Conservation (phyloP, 1,140 invertebrate genomes). For the Formica exsecta region DNA sequence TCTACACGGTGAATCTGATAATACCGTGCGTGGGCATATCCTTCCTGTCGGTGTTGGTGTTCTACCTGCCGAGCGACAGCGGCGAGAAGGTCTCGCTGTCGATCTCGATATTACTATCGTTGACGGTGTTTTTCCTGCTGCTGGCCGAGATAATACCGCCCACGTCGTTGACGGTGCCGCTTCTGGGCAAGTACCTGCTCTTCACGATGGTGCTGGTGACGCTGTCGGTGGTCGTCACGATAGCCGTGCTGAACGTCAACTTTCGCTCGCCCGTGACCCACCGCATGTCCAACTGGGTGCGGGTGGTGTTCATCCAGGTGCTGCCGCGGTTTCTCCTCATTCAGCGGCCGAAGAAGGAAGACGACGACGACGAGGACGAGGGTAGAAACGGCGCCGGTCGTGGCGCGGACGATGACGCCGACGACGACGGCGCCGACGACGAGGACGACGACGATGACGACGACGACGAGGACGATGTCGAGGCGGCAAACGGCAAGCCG, state of each 20-base stretch:
- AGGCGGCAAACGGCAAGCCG: constrained; percentile 86
- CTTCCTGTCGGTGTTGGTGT: constrained; percentile 98
- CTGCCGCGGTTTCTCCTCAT: constrained; percentile 95
- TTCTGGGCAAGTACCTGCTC: constrained; percentile 99
- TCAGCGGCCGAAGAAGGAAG: constrained; percentile 92
- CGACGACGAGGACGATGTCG: constrained; percentile 87
- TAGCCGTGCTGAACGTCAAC: constrained; percentile 99
- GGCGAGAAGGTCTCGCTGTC: constrained; percentile 99
- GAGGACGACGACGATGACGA: constrained; percentile 87
- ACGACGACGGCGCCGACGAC: constrained; percentile 88
- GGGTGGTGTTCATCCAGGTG: constrained; percentile 95
- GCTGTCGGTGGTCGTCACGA: constrained; percentile 98
- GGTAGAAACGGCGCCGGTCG: constrained; percentile 88
- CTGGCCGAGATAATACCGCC: constrained; percentile 99
- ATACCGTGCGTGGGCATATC: constrained; percentile 98
- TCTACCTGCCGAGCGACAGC: constrained; percentile 99
- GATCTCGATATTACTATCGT: constrained; percentile 98
- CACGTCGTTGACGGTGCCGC: constrained; percentile 98
- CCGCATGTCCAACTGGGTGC: constrained; percentile 96
- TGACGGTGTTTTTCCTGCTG: constrained; percentile 99
- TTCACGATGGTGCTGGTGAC: constrained; percentile 99
- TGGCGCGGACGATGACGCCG: constrained; percentile 90
- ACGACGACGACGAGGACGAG: constrained; percentile 88
- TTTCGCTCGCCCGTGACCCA: constrained; percentile 99
- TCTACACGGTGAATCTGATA: constrained; percentile 98